A percentile compares a stretch with the other conserved stretches of the same genome.
These are phyloP conservation scores for Onthophagus taurus DNA, from an alignment of 1,140 invertebrate genomes.

Conservation along the genomic window DNA sequence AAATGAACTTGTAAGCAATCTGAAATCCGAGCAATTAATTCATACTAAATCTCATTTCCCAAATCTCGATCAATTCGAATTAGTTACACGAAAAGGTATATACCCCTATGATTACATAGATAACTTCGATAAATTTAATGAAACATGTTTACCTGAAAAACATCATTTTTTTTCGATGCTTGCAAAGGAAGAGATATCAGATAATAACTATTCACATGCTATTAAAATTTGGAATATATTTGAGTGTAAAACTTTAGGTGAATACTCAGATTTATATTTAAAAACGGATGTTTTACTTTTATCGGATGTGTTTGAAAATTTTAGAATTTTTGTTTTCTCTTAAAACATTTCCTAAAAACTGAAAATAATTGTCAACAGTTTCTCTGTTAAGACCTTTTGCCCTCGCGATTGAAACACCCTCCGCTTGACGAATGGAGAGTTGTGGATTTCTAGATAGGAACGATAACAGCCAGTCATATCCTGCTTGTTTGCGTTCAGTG, in stretches of 20 bases:
- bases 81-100: conserved; percentile 26
- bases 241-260: conserved; percentile 31
- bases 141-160: conserved; percentile 27
- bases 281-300: conserved; percentile 36
- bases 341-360: no score
- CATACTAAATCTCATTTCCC: background rate
- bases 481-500: no score
- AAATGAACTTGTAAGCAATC: background rate
- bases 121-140: conserved; percentile 27
- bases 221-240: conserved; percentile 38
- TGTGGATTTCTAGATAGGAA: no score
- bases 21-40: conserved; percentile 15
- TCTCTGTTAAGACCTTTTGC: no score
- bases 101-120: conserved; percentile 30
- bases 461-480: no score
- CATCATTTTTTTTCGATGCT: conserved; percentile 33
- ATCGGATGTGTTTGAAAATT: conserved; percentile 40
- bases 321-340: conserved; percentile 31
- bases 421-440: no score
- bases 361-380: no score
- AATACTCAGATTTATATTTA: conserved; percentile 40
- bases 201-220: conserved; percentile 37
- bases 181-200: conserved; percentile 22
- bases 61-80: conserved; percentile 3
- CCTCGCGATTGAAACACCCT: no score